These are phyloP conservation scores for Amphiprion ocellaris DNA, from an alignment of 2,113 vertebrate genomes.

Conservation along the genomic window DNA sequence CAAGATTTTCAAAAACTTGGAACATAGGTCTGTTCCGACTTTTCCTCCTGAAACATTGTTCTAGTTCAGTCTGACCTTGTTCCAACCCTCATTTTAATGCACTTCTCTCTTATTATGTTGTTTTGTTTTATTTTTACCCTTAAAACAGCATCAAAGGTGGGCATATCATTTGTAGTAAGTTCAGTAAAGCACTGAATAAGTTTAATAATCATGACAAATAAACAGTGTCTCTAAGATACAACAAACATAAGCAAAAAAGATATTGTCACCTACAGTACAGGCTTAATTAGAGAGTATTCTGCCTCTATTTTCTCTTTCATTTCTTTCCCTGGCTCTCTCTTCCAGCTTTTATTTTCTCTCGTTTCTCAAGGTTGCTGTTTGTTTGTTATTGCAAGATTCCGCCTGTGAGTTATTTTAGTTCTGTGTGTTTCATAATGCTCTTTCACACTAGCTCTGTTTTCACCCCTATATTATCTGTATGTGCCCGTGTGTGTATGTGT, in stretches of 20 bases:
- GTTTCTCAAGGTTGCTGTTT: slow-evolving; percentile 55
- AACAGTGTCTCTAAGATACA: slow-evolving; percentile 42
- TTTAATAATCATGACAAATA: slow-evolving; percentile 39
- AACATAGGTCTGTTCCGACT: no score
- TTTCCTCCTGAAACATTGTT: background rate
- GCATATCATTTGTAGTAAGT: slow-evolving; percentile 23
- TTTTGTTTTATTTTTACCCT: background rate
- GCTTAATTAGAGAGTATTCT: slow-evolving; percentile 48
- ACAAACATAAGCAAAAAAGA: slow-evolving; percentile 33
- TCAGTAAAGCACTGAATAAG: slow-evolving; percentile 21
- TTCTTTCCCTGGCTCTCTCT: background rate
- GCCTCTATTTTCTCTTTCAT: slow-evolving; percentile 18
- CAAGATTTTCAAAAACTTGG: no score
- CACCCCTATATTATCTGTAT: slow-evolving; percentile 1
- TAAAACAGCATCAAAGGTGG: slow-evolving; percentile 46
- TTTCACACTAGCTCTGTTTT: slow-evolving; percentile 1
- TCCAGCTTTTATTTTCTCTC: slow-evolving; percentile 22
- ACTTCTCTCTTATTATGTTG: slow-evolving; percentile 3
- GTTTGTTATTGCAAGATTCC: slow-evolving; percentile 41
- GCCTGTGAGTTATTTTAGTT: slow-evolving; percentile 48
- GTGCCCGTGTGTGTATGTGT: background rate
- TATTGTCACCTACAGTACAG: background rate
- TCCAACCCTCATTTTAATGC: slow-evolving; percentile 3
- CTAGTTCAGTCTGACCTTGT: background rate
- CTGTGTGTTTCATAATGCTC: slow-evolving; percentile 1